These are phyloP conservation scores for Harpalus rufipes DNA, from an alignment of 2,888 invertebrate genomes.

Conservation along the genomic window DNA sequence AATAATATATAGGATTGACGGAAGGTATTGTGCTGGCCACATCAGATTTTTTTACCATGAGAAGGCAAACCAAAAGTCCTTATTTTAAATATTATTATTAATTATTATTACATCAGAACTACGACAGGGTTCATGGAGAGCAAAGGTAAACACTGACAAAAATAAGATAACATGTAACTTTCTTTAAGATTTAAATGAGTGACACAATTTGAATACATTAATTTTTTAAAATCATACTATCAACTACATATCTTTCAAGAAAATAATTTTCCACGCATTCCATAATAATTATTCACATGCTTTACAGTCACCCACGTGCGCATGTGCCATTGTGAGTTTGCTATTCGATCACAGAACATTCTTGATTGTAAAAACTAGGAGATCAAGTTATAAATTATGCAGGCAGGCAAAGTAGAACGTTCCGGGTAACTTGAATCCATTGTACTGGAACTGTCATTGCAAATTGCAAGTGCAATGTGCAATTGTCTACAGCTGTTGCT, in stretches of 20 bases:
- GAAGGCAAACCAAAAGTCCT: no score
- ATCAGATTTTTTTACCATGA: no score
- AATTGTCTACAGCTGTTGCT: not conserved
- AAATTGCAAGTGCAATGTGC: constrained; percentile 14
- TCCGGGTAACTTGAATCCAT: constrained; percentile 9
- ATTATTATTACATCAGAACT: no score
- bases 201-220: no score
- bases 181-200: no score
- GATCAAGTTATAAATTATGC: constrained; percentile 59
- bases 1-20: no score
- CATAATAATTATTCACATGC: constrained; percentile 1
- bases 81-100: no score
- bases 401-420: constrained; percentile 33
- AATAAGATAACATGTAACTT: no score
- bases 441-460: not conserved
- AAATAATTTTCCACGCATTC: not conserved
- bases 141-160: no score
- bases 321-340: constrained; percentile 4
- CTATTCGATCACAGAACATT: not conserved
- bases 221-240: no score
- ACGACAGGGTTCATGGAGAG: no score
- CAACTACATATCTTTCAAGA: not conserved
- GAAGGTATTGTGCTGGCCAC: no score
- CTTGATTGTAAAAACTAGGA: constrained; percentile 47
- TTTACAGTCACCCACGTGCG: constrained; percentile 2